Conservation (phyloP, 1,140 invertebrate genomes). For the Hypothenemus hampei region DNA sequence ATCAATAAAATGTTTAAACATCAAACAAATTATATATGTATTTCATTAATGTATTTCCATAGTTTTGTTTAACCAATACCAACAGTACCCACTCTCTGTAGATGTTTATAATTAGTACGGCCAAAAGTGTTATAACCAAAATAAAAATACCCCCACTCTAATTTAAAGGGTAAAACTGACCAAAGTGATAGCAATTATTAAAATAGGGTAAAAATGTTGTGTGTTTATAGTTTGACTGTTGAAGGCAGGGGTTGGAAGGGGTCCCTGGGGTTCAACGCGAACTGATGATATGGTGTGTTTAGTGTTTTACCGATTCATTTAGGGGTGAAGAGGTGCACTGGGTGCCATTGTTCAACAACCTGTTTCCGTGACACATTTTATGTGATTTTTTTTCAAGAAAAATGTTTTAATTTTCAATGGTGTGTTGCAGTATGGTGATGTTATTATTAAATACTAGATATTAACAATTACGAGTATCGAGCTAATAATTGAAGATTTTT, state of each 20-base stretch:
- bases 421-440: not conserved
- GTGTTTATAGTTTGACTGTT: slow-evolving; percentile 14
- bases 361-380: slow-evolving; percentile 24
- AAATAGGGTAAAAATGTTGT: slow-evolving; percentile 23
- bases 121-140: no score
- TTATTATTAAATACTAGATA: not conserved
- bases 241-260: slow-evolving; percentile 9
- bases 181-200: slow-evolving; percentile 15
- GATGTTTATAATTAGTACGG: no score
- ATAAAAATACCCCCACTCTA: no score
- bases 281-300: slow-evolving; percentile 17
- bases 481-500: not conserved
- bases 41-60: no score
- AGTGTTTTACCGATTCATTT: slow-evolving; percentile 21
- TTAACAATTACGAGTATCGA: not conserved
- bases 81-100: no score
- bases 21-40: no score
- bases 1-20: no score
- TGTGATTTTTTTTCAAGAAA: slow-evolving; percentile 7
- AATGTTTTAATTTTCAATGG: not conserved
- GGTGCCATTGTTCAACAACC: slow-evolving; percentile 24
- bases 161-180: no score
- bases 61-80: no score
- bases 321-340: slow-evolving; percentile 14
- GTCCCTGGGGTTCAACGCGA: slow-evolving; percentile 9